Conservation (phyloP, 2,888 invertebrate genomes). For the Meganola albula region DNA sequence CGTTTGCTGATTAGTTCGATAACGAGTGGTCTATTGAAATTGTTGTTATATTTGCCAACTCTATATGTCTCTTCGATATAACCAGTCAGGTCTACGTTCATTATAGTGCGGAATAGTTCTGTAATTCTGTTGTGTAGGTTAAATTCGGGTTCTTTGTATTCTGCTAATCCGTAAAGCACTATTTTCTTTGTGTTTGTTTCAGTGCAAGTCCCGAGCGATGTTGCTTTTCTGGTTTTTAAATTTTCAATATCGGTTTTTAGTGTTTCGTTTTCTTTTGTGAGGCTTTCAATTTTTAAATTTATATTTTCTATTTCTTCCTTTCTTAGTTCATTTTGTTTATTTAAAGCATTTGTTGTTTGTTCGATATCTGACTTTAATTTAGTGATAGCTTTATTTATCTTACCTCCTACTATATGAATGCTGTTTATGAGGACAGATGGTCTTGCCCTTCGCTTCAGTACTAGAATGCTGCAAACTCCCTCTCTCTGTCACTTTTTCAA, state of each 20-base stretch:
- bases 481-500: too few species aligned
- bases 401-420: too few species aligned
- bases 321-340: too few species aligned
- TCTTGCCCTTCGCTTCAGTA: too few species aligned
- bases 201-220: too few species aligned
- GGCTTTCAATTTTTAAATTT: constrained; percentile 4
- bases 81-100: constrained; percentile 5
- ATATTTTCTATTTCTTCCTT: constrained; percentile 5
- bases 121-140: constrained; percentile 8
- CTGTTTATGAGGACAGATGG: too few species aligned
- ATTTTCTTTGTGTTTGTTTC: constrained; percentile 7
- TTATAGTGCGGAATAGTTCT: constrained; percentile 5
- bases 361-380: too few species aligned
- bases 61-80: constrained; percentile 10
- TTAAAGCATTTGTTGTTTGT: too few species aligned
- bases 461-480: too few species aligned
- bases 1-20: constrained; percentile 3
- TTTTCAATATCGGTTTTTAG: constrained; percentile 3
- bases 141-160: constrained; percentile 6
- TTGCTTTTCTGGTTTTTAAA: too few species aligned
- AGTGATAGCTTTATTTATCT: too few species aligned
- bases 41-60: constrained; percentile 1
- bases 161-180: constrained; percentile 9
- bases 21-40: constrained; percentile 1
- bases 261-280: constrained; percentile 5